These are phyloP conservation scores for Cenopis cana DNA, from an alignment of 2,888 invertebrate species.

Conservation along the genomic window DNA sequence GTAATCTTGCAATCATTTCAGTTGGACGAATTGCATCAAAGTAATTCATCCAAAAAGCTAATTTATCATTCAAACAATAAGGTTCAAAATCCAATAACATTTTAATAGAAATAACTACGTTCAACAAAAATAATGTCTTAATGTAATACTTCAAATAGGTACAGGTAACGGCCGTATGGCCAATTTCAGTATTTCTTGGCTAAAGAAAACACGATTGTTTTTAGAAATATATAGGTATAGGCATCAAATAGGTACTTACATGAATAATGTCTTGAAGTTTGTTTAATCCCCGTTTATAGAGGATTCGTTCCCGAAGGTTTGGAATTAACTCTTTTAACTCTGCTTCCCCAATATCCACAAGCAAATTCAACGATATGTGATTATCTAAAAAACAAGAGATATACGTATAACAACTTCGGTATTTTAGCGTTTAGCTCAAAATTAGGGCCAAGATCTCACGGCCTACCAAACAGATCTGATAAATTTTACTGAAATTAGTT, in stretches of 20 bases:
- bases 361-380: neutral
- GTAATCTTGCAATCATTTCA: too few species aligned
- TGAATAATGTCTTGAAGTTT: slow-evolving; percentile 1
- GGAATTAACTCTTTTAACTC: neutral
- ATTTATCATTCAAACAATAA: too few species aligned
- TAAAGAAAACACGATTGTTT: too few species aligned
- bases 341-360: neutral
- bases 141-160: too few species aligned
- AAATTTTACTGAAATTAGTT: neutral
- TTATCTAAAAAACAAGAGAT: neutral
- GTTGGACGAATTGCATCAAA: too few species aligned
- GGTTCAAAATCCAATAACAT: too few species aligned
- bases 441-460: too few species aligned
- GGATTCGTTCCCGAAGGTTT: neutral
- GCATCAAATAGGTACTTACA: neutral
- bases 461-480: neutral
- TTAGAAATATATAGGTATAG: neutral
- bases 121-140: too few species aligned
- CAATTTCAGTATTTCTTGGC: too few species aligned
- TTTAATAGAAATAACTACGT: too few species aligned
- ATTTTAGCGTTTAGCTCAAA: neutral
- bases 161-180: too few species aligned
- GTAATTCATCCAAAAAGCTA: too few species aligned
- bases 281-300: neutral
- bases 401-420: neutral